phyloP scores from a whole-genome alignment of 2,113 vertebrate genomes.

The Rhabdornis inornatus region DNA sequence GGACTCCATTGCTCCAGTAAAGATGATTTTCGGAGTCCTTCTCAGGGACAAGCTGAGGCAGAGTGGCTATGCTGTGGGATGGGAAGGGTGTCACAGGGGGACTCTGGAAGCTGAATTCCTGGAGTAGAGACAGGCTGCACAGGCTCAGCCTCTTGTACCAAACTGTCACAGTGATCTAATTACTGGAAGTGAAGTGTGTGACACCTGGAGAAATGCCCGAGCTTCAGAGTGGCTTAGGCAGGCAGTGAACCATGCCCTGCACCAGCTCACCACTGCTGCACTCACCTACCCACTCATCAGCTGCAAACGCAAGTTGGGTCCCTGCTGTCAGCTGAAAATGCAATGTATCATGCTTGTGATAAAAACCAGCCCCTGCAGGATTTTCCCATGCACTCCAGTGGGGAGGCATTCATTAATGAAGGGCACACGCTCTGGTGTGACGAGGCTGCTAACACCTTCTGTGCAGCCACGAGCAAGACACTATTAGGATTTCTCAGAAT shows the following conservation, averaged over 20 bases:
- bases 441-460: fast-evolving
- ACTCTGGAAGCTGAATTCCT: background rate
- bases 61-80: background rate
- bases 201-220: constrained; percentile 21
- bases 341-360: background rate
- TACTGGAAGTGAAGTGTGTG: constrained; percentile 51
- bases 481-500: background rate
- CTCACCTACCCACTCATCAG: background rate
- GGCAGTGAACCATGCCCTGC: background rate
- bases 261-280: background rate
- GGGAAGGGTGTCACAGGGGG: background rate
- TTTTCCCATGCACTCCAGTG: background rate
- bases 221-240: constrained; percentile 33
- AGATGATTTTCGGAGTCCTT: background rate
- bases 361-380: background rate
- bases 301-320: background rate
- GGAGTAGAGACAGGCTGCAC: background rate
- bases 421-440: background rate
- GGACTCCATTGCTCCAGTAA: background rate
- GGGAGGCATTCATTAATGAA: background rate
- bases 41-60: background rate
- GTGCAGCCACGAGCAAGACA: fast-evolving
- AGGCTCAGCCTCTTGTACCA: background rate
- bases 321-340: fast-evolving
- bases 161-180: constrained; percentile 54